phyloP scores from a whole-genome alignment of 2,113 vertebrate species.

The Picathartes gymnocephalus region DNA sequence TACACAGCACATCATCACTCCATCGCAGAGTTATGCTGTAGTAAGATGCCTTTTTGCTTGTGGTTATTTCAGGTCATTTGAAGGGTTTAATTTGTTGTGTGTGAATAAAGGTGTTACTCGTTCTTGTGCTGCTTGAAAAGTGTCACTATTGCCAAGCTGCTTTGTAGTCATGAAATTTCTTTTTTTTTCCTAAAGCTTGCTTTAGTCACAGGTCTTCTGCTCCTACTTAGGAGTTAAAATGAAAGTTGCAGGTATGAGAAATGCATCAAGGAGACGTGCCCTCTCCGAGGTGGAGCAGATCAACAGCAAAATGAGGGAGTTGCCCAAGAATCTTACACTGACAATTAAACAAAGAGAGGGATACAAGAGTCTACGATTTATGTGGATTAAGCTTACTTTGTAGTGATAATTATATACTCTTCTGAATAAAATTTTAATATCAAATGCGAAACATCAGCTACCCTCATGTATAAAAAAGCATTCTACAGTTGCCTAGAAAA shows the following conservation, averaged over 20 bases:
- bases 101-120: not conserved
- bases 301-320: slow-evolving; percentile 41
- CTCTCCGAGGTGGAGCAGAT: slow-evolving; percentile 6
- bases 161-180: not conserved
- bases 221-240: slow-evolving; percentile 50
- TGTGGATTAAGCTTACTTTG: slow-evolving; percentile 57
- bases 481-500: slow-evolving; percentile 30
- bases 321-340: not conserved
- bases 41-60: not conserved
- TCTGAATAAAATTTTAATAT: slow-evolving; percentile 44
- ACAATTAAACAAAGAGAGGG: slow-evolving; percentile 41
- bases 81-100: not conserved
- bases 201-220: not conserved
- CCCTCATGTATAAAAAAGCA: slow-evolving; percentile 14
- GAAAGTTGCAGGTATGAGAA: slow-evolving; percentile 15
- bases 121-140: not conserved
- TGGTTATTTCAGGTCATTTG: not conserved
- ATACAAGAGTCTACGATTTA: slow-evolving; percentile 39
- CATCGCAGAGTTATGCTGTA: not conserved
- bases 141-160: not conserved
- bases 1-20: not conserved
- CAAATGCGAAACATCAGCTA: slow-evolving; percentile 45
- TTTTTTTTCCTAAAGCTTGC: not conserved
- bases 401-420: slow-evolving; percentile 55
- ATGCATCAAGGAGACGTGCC: not conserved